Percentiles rank a stretch among this genome's conserved stretches.
Conservation (phyloP, 2,113 vertebrate genomes). For the Ctenomys sociabilis region DNA sequence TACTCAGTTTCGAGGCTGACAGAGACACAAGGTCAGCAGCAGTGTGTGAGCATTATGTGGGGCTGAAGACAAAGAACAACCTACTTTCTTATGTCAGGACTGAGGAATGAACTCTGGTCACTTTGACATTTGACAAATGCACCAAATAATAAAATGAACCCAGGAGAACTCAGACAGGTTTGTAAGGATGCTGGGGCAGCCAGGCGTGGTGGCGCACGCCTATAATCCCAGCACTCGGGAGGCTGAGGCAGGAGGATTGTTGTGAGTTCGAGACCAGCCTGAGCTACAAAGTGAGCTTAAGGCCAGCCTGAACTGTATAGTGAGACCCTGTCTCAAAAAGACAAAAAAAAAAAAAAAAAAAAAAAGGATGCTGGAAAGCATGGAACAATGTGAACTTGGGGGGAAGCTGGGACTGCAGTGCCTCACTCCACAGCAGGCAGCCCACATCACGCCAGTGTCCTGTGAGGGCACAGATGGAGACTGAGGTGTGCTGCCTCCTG, state of each 20-base stretch:
- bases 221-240: too few species aligned
- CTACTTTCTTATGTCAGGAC: background rate
- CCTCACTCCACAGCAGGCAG: background rate
- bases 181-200: background rate
- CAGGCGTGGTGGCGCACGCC: too few species aligned
- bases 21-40: rapidly evolving
- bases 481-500: background rate
- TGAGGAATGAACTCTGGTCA: background rate
- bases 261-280: too few species aligned
- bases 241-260: too few species aligned
- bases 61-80: rapidly evolving
- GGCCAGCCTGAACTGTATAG: too few species aligned
- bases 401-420: rapidly evolving
- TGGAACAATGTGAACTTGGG: rapidly evolving
- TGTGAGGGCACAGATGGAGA: background rate
- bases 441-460: rapidly evolving
- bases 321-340: too few species aligned
- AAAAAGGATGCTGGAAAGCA: background rate
- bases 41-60: rapidly evolving
- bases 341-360: too few species aligned
- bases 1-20: rapidly evolving
- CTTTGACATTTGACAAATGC: background rate
- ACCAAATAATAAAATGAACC: background rate
- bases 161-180: background rate
- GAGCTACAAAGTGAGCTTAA: too few species aligned